Evolutionary conservation across 2,888 invertebrate species (phyloP), one percentile per base, ranked within the genome.

Genomic region (Eupithecia tripunctaria): DNA sequence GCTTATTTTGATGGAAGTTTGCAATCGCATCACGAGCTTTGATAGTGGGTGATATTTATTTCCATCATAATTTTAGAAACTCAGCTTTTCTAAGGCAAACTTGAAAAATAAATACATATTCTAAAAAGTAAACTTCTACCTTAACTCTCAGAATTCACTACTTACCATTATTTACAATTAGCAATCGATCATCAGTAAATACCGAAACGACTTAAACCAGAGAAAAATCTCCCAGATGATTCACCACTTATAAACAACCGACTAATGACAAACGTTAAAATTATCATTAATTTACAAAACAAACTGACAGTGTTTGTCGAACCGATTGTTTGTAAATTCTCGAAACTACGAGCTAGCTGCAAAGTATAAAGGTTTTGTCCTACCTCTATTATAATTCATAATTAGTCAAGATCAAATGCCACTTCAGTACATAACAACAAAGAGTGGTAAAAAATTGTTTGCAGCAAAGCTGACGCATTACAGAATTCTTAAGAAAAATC

Each of bases 251-350:
- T n/a, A 47, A n/a, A n/a, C 47, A 47, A n/a, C 51, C 0, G 51
- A 1, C 21, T 21, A 51, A 21, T 51, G 21, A 21, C 51, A 21
- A 2, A 18, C 10, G 21, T 51, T 51, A 51, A 21, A 51, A 21
- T 51, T 2, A 51, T 51, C 21, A 21, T 8, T 21, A 51, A 8
- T 47, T 47, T 47, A 47, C 7, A 8, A 47, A 47, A 47, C 47
- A 47, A 47, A 51, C 51, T 51, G 51, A 21, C 51, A 51, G 51
- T 51, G 51, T 51, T 51, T 51, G 51, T 51, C 12, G 51, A 51
- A 12, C 21, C n/a, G 1, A 21, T n/a, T 47, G n/a, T n/a, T 47
- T 47, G n/a, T 47, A 21, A 21, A 47, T 47, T 47, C 47, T 47
- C n/a, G 47, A n/a, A 47, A n/a, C 47, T 47, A 47, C 47, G 18